Percentiles rank a stretch among this genome's conserved stretches.
Conservation (phyloP, 2,113 vertebrate genomes). For the Pomatorhinus ruficollis region DNA sequence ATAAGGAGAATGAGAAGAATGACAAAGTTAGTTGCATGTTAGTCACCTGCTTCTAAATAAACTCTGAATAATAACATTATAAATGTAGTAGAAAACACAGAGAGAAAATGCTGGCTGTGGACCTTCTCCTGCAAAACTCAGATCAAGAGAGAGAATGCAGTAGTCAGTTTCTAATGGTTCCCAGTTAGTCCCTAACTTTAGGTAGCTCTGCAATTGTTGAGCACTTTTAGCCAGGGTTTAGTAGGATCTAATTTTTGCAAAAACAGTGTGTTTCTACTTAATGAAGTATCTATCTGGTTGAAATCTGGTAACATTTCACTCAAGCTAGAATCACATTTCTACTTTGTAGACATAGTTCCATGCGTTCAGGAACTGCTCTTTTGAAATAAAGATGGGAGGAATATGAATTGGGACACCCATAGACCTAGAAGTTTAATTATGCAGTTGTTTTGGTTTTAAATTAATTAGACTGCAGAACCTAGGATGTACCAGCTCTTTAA, state of each 20-base stretch:
- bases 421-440: not conserved
- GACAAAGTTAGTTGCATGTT: not conserved
- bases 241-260: not conserved
- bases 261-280: not conserved
- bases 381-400: not conserved
- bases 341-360: not conserved
- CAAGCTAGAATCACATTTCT: not conserved
- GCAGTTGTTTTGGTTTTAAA: not conserved
- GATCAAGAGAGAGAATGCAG: fast-evolving
- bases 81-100: not conserved
- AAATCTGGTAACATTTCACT: not conserved
- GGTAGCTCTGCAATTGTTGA: not conserved
- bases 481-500: not conserved
- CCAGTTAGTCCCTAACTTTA: not conserved
- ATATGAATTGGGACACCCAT: not conserved
- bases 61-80: not conserved
- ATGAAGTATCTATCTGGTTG: not conserved
- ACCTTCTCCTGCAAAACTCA: not conserved
- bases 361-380: not conserved
- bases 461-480: not conserved
- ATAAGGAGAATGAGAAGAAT: not conserved
- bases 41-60: not conserved
- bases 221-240: not conserved
- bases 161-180: not conserved
- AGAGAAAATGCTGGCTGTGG: not conserved